These are phyloP conservation scores for Stegophylla sp. DNA, from an alignment of 2,888 invertebrate species.

Conservation along the genomic window DNA sequence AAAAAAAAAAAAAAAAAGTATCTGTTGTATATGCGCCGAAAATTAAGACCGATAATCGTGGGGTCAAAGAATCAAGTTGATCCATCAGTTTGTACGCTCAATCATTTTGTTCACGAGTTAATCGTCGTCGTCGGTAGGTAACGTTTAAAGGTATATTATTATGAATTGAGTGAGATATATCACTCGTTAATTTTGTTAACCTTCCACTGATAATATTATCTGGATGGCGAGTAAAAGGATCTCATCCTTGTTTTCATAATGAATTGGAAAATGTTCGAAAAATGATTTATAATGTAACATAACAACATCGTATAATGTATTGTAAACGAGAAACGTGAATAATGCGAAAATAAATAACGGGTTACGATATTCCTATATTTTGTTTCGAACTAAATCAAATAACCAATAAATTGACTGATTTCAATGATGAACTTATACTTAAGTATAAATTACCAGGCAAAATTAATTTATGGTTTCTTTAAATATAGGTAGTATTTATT, in stretches of 20 bases:
- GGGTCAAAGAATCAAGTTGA: not conserved
- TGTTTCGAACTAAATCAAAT: not conserved
- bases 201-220: not conserved
- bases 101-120: slow-evolving; percentile 4
- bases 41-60: not conserved
- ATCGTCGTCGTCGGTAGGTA: not conserved
- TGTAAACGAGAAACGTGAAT: not conserved
- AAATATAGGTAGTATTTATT: not conserved
- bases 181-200: not conserved
- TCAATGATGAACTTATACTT: not conserved
- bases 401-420: not conserved
- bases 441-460: not conserved
- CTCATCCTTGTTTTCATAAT: not conserved
- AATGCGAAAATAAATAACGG: not conserved
- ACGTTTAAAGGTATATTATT: not conserved
- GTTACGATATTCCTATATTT: not conserved
- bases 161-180: slow-evolving; percentile 4
- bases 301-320: not conserved
- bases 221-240: not conserved
- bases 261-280: not conserved
- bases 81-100: slow-evolving; percentile 10
- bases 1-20: slow-evolving; percentile 6
- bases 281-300: not conserved
- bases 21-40: not conserved
- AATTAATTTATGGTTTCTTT: not conserved